Evolutionary conservation across 2,113 vertebrate genomes (phyloP).

Genomic region (Pantherophis guttatus): DNA sequence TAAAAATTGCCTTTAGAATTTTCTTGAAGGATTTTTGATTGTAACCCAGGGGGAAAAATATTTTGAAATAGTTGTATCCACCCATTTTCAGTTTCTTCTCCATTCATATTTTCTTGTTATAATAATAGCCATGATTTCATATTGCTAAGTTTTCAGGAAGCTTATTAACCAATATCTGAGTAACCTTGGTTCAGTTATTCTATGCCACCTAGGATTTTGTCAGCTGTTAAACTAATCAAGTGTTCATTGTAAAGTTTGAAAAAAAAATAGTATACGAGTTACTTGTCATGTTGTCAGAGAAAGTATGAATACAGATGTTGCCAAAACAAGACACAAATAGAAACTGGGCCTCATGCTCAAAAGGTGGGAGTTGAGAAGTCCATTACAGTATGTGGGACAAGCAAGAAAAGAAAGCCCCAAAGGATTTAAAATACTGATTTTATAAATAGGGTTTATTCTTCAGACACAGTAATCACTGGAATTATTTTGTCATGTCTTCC

Average conservation of each 20-base stretch:
- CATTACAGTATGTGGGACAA: not conserved
- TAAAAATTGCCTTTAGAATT: not conserved
- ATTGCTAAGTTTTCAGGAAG: not conserved
- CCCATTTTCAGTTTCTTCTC: not conserved
- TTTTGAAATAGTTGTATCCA: not conserved
- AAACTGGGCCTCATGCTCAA: not conserved
- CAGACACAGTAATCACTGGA: not conserved
- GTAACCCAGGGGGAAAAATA: not conserved
- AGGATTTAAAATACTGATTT: not conserved
- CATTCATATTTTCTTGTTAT: not conserved
- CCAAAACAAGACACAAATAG: not conserved
- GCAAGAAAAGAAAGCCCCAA: not conserved
- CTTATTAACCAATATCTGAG: not conserved
- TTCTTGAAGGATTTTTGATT: not conserved
- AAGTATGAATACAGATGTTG: not conserved
- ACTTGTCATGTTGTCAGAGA: not conserved
- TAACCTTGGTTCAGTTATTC: not conserved
- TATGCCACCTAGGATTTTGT: not conserved
- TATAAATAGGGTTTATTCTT: not conserved
- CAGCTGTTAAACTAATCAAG: not conserved
- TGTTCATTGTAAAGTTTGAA: not conserved
- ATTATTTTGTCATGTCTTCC: not conserved
- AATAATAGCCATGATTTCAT: not conserved
- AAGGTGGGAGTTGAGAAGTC: not conserved
- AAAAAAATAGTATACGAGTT: not conserved